Base-by-base conservation (phyloP, 2,888 invertebrate species). In the Philereme transversata region DNA sequence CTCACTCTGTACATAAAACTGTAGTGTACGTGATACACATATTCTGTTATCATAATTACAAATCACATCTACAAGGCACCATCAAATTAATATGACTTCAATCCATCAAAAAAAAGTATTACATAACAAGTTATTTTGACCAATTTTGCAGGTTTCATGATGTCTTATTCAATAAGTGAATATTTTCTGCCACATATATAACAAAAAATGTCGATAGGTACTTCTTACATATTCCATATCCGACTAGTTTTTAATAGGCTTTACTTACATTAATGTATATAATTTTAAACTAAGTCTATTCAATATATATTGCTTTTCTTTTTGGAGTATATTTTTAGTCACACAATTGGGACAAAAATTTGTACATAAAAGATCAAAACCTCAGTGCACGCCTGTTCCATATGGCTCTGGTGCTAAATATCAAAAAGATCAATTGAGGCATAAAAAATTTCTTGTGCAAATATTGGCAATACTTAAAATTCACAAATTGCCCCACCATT, bases 231-330 rank as follows among this genome's bases (percentile, higher is more conserved):
- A 5, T 44, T 45, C 38, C 38, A 40, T 11, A n/a, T 54, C 50
- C 48, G 62, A 62, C 62, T 62, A 62, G 62, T 46, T 61, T 45
- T 50, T 51, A 9, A 47, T 50, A 57, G 38, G 50, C 47, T 36
- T 46, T 46, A n/a, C 11, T 22, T 58, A 48, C 5, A 11, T 54
- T 35, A 57, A 51, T 54, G 52, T 46, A 36, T 10, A 41, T 45
- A 40, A 44, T 6, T 57, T 44, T 8, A 41, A 57, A 57, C 50
- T 60, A 54, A 60, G 10, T 40, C 40, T 40, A 40, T 36, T 35
- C 9, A 41, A 33, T 57, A 62, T 55, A 9, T 62, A 58, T 58
- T 55, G 54, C 54, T 58, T 58, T 48, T 36, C 4, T 36, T 5
- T 4, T 35, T 55, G 44, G 47, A 55, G 54, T 58, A 51, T 57